Evolutionary conservation across 2,113 vertebrate genomes (phyloP), one percentile per base, ranked within the genome.

Genomic region (Rhabdomys dilectus): DNA sequence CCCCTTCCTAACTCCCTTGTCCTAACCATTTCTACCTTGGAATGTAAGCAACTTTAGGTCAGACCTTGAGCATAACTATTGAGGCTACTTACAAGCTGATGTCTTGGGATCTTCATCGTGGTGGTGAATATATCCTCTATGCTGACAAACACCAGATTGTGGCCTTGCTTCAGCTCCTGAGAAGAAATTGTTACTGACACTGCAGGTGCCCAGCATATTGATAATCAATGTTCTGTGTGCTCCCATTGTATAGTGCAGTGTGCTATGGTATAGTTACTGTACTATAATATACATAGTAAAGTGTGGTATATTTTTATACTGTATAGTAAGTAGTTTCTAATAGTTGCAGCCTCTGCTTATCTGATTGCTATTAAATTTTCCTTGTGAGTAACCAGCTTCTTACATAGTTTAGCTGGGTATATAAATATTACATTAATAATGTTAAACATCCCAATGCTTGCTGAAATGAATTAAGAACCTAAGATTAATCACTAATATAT

Each of bases 401-500:
- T 75, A 94, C 89, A 76, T 5, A 53, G 58, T 60, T 92, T 85
- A 62, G 72, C 68, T 77, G 72, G 16, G 12, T 51, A 64, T 81
- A 26, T 86, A 68, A 88, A 76, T 31, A 58, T 45, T 34, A 58
- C 3, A 7, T 88, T 90, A 91, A 78, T 16, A 21, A n/a, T 51
- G 21, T 29, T 62, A 66, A 78, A 48, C 42, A 22, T 12, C 29
- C 56, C 77, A 73, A 1, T 93, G 56, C 36, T 94, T 84, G 42
- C 4, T 93, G 88, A 96, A 94, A 86, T 45, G 60, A 89, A 92
- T 78, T 89, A 80, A 93, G 70, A 15, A 22, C 84, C 19, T 94
- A 85, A 95, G 95, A 94, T 89, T 76, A 77, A 80, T 76, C 56
- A 36, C 62, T 96, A 88, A 97, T 93, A 88, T 77, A 87, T 48